phyloP scores from a whole-genome alignment of 2,888 invertebrate genomes.

The Zonitis immaculata region DNA sequence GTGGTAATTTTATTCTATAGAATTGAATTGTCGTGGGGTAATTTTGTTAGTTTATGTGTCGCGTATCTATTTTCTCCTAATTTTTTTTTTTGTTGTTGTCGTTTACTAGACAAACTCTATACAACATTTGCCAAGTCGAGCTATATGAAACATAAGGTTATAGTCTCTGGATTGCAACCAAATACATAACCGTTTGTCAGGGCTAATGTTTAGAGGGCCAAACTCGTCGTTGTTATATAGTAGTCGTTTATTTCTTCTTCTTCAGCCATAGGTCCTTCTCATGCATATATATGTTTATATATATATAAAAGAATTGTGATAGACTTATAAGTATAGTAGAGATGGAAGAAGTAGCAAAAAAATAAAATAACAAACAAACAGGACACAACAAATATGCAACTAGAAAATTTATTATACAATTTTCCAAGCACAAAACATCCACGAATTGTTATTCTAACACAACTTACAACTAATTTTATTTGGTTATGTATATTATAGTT shows the following conservation, averaged over 20 bases:
- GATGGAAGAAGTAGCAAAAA: too few relatives aligned
- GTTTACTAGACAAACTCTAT: slow-evolving; percentile 9
- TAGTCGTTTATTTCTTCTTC: slow-evolving; percentile 7
- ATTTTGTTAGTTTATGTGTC: slow-evolving; percentile 1
- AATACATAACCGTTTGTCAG: slow-evolving; percentile 50
- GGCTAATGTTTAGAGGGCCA: slow-evolving; percentile 41
- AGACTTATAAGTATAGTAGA: too few relatives aligned
- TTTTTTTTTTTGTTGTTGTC: background rate
- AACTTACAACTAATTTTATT: slow-evolving; percentile 38
- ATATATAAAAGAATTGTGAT: too few relatives aligned
- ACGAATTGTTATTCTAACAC: slow-evolving; percentile 28
- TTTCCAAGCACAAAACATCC: slow-evolving; percentile 33
- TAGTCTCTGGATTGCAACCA: slow-evolving; percentile 50
- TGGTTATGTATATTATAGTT: too few relatives aligned
- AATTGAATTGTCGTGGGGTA: background rate
- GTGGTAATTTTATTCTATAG: background rate
- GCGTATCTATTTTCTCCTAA: background rate
- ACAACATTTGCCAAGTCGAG: slow-evolving; percentile 40
- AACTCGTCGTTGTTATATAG: slow-evolving; percentile 1
- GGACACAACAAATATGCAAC: slow-evolving; percentile 16
- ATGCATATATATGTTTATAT: slow-evolving; percentile 38
- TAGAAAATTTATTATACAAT: slow-evolving; percentile 38
- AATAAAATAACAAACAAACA: too few relatives aligned
- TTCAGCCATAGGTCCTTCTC: slow-evolving; percentile 30
- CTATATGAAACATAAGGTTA: slow-evolving; percentile 48